Evolutionary conservation across 2,888 invertebrate genomes (phyloP), one percentile per base, ranked within the genome.

Genomic region (Ophion costatus): DNA sequence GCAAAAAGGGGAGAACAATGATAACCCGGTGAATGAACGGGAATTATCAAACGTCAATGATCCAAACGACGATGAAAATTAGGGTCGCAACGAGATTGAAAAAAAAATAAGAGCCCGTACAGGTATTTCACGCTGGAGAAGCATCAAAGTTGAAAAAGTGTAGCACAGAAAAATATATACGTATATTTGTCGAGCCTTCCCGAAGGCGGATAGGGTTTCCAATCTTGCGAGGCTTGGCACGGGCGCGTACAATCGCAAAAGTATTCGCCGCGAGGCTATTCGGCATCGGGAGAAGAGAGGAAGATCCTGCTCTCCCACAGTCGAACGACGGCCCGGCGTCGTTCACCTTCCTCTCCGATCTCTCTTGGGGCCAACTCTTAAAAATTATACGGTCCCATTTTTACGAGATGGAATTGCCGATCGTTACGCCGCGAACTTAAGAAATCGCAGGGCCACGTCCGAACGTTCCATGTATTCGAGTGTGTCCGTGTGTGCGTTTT

Each of bases 351-450:
- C 45, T 77, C 69, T 77, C 67, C 73, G 73, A 45, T 56, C 76
- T 61, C 63, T 75, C 79, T 74, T 64, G 63, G 80, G 67, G 75
- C 75, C 75, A 74, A 71, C 82, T 84, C 83, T 80, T 84, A 77
- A 82, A 86, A 87, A 87, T 87, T 87, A 87, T 86, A 87, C 85
- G 86, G 83, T 86, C 84, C 85, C 75, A 87, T 87, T 86, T 87
- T 87, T 87, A 86, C 86, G 84, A 85, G 87, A 83, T 85, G 81
- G 82, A 84, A 87, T 86, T 86, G 87, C 83, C 83, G 86, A 86
- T 80, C 81, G 87, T 87, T 87, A 85, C 82, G 76, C 83, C 76
- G 73, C 82, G 63, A 86, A 87, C 83, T 78, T 80, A 82, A 80
- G 51, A 84, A 86, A 82, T 86, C 82, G 75, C 70, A 67, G 76